These are phyloP conservation scores for Nansenia antarctica DNA, from an alignment of 2,113 vertebrate species.

Conservation along the genomic window DNA sequence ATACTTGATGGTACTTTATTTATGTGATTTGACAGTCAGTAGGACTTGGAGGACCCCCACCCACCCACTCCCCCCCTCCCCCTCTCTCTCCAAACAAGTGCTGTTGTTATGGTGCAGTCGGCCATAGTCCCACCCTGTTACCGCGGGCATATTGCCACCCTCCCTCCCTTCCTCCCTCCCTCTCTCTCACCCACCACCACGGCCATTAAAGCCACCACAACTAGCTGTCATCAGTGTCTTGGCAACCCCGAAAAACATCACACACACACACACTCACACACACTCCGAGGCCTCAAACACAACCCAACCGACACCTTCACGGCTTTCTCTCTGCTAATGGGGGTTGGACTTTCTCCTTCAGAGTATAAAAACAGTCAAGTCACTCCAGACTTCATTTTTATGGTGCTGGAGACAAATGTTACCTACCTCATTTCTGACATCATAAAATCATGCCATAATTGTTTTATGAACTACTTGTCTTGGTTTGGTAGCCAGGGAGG, in stretches of 20 bases:
- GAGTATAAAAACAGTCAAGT: not conserved
- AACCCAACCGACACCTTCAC: not conserved
- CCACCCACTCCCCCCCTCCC: too few relatives aligned
- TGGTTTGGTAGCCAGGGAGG: not conserved
- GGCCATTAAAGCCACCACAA: constrained; percentile 52
- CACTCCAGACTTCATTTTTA: not conserved
- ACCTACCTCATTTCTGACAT: not conserved
- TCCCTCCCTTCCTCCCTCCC: constrained; percentile 33
- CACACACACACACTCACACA: not conserved
- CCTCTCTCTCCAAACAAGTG: too few relatives aligned
- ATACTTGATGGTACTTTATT: too few relatives aligned
- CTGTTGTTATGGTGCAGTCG: constrained; percentile 20
- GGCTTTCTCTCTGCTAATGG: not conserved
- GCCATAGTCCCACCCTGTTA: constrained; percentile 57
- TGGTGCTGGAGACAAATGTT: not conserved
- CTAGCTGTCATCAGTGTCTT: constrained; percentile 46
- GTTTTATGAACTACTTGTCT: not conserved
- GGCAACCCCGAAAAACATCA: constrained; percentile 36
- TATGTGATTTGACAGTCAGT: too few relatives aligned
- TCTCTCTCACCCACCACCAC: constrained; percentile 32
- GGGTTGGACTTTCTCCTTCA: not conserved
- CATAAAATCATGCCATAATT: not conserved
- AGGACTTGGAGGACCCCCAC: not conserved
- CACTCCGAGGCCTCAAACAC: constrained; percentile 8
- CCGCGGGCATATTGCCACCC: constrained; percentile 35